Conservation (phyloP, 2,113 vertebrate species). For the Rhinoderma darwinii region DNA sequence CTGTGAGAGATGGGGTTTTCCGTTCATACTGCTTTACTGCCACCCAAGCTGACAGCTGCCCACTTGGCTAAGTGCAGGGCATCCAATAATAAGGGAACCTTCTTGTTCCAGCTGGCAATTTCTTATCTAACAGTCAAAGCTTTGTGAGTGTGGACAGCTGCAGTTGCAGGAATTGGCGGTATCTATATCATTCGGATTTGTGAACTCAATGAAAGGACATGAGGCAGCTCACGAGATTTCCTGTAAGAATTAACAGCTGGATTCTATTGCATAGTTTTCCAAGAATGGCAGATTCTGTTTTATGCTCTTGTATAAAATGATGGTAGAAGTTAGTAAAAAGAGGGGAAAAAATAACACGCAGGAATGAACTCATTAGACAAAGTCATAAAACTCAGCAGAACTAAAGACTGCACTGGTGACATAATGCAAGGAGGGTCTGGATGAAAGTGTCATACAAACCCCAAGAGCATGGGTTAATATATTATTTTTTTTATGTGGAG, state of each 20-base stretch:
- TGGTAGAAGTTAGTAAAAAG: background rate
- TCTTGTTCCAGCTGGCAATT: constrained; percentile 86
- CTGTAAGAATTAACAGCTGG: constrained; percentile 77
- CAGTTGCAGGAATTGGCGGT: constrained; percentile 76
- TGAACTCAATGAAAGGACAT: constrained; percentile 79
- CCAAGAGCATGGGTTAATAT: background rate
- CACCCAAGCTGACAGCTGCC: constrained; percentile 85
- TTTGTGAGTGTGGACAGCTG: constrained; percentile 89
- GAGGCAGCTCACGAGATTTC: constrained; percentile 78
- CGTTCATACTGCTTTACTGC: constrained; percentile 68
- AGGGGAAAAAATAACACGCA: constrained; percentile 58
- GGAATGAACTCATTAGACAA: constrained; percentile 57
- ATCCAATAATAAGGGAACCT: constrained; percentile 81
- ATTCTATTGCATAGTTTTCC: constrained; percentile 66
- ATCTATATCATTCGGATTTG: constrained; percentile 79
- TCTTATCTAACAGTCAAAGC: constrained; percentile 84
- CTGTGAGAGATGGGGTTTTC: constrained; percentile 63
- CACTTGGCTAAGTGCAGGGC: constrained; percentile 78
- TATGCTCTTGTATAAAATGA: constrained; percentile 4
- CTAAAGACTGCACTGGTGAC: constrained; percentile 14
- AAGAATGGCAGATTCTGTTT: constrained; percentile 65
- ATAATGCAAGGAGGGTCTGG: background rate
- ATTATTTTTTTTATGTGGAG: too few species aligned
- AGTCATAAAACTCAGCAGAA: constrained; percentile 24
- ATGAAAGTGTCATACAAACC: background rate